Evolutionary conservation across 2,888 invertebrate species (phyloP).

Genomic region (Halocaridina rubra): DNA sequence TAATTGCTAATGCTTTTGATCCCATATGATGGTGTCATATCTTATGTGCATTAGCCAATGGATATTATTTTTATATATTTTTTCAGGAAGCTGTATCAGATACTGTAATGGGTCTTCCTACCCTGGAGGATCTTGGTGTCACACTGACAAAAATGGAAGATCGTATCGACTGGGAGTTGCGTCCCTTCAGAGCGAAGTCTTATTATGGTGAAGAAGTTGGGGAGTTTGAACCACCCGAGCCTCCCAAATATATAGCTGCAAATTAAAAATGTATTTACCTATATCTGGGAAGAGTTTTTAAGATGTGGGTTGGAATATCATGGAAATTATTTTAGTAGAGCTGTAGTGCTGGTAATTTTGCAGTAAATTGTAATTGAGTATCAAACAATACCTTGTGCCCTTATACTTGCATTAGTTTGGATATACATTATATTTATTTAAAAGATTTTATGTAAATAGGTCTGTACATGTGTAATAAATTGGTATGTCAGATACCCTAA

Average conservation of each 20-base stretch:
- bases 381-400: too few relatives aligned
- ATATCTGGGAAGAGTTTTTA: too few relatives aligned
- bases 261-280: not conserved
- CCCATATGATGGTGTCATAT: too few relatives aligned
- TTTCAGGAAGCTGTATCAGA: constrained; percentile 86
- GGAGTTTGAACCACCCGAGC: constrained; percentile 78
- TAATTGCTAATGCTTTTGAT: too few relatives aligned
- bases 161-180: constrained; percentile 85
- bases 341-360: too few relatives aligned
- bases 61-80: too few relatives aligned
- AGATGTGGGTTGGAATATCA: too few relatives aligned
- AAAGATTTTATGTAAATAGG: constrained; percentile 31
- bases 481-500: too few relatives aligned
- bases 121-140: constrained; percentile 90
- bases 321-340: too few relatives aligned
- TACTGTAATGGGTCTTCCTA: constrained; percentile 75
- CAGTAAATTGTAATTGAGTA: too few relatives aligned
- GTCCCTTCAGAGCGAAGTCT: constrained; percentile 76
- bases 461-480: constrained; percentile 45
- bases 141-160: constrained; percentile 80
- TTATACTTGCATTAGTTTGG: too few relatives aligned
- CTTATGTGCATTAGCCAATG: too few relatives aligned
- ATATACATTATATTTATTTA: constrained; percentile 18
- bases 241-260: constrained; percentile 69
- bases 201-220: constrained; percentile 82